Evolutionary conservation across 2,113 vertebrate species (phyloP).

Genomic region (Progne subis): DNA sequence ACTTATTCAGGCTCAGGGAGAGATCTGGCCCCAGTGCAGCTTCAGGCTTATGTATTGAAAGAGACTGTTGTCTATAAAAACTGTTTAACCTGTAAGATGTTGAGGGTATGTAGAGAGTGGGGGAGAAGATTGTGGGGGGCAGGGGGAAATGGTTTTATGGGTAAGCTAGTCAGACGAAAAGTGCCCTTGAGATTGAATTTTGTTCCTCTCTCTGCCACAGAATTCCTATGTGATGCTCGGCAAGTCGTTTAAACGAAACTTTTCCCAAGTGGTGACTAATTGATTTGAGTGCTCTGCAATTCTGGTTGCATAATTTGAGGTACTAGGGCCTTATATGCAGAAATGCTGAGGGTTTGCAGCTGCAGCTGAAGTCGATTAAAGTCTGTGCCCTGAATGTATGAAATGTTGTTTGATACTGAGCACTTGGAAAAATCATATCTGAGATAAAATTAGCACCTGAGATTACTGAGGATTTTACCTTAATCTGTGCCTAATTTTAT

Average conservation of each 20-base stretch:
- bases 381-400: slow-evolving; percentile 32
- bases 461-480: background rate
- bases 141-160: slow-evolving; percentile 28
- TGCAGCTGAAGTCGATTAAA: slow-evolving; percentile 58
- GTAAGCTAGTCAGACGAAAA: slow-evolving; percentile 58
- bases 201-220: slow-evolving; percentile 57
- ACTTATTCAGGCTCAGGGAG: slow-evolving; percentile 70
- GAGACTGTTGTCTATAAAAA: slow-evolving; percentile 66
- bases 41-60: slow-evolving; percentile 66
- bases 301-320: slow-evolving; percentile 67
- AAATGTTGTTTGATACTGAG: slow-evolving; percentile 21
- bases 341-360: slow-evolving; percentile 58
- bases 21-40: slow-evolving; percentile 63
- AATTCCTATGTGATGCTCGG: slow-evolving; percentile 63
- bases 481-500: background rate
- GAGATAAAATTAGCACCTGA: slow-evolving; percentile 26
- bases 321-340: slow-evolving; percentile 47
- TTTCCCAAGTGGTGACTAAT: slow-evolving; percentile 73
- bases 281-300: slow-evolving; percentile 73
- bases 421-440: background rate
- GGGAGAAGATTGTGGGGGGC: slow-evolving; percentile 35
- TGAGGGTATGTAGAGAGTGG: slow-evolving; percentile 33
- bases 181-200: slow-evolving; percentile 63
- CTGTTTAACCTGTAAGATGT: slow-evolving; percentile 68
- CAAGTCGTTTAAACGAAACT: slow-evolving; percentile 67